Base-by-base conservation (phyloP, 1,140 invertebrate species). In the Mercenaria mercenaria region DNA sequence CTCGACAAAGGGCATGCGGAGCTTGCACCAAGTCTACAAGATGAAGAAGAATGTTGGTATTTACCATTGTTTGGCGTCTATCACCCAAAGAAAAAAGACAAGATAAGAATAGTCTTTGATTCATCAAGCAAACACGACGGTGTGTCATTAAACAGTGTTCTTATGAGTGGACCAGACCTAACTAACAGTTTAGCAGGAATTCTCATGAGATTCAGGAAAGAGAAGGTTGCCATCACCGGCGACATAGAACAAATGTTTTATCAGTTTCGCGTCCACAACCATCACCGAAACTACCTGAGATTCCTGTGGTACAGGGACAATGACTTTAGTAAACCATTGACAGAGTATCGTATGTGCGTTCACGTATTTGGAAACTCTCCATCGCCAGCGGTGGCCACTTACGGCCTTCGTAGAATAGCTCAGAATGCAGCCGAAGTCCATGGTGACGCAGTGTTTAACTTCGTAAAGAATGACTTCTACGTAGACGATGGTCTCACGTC, bases 171-270 rank as follows among this genome's bases (percentile, higher is more conserved):
- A 50, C 89, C 91, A n/a, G 82, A 92, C 41, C 59, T 96, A 0
- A 95, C 96, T 91, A 93, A 50, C 50, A 43, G 64, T 56, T 50
- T 92, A 13, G 29, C 85, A 10, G 79, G 59, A 1, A 82, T 92
- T 18, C 74, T 92, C 0, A 37, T 91, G n/a, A 50, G 90, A 37
- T 92, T 92, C 43, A 84, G 92, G 29, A 13, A 67, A 43, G 41
- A 88, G 0, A 37, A 26, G 50, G 37, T 82, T n/a, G 88, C 61
- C 29, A 26, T 89, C 4, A 41, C 69, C 6, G 76, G 41, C 1
- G 88, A 89, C 26, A 76, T 89, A 34, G 64, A 89, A 72, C 82
- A 84, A 15, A 84, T 69, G 82, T 84, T 84, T 56, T 61, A 82
- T 37, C 39, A 43, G 10, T 88, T 91, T 47, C 26, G 3, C 4